Conservation (phyloP, 2,888 invertebrate species). For the Thelaira solivaga region DNA sequence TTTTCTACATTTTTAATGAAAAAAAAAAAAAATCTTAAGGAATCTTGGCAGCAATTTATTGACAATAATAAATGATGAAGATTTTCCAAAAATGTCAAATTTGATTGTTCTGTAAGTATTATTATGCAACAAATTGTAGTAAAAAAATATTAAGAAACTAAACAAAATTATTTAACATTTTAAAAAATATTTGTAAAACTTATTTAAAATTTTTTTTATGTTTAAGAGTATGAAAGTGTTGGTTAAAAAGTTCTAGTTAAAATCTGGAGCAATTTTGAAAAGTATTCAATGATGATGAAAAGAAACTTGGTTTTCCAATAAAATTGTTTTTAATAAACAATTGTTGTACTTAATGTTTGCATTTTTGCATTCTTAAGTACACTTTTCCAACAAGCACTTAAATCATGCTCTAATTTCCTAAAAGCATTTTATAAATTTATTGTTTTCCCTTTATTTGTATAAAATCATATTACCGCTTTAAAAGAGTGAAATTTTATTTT, state of each 20-base stretch:
- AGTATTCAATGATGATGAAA: too few species aligned
- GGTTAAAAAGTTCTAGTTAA: too few species aligned
- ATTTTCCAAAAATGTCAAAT: conserved; percentile 84
- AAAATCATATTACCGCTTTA: neutral
- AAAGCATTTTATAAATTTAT: conserved; percentile 24
- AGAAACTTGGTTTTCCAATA: too few species aligned
- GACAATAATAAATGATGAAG: conserved; percentile 81
- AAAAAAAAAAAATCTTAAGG: conserved; percentile 77
- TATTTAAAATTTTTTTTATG: too few species aligned
- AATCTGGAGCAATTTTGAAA: too few species aligned
- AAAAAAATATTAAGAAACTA: neutral
- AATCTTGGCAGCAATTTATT: conserved; percentile 87
- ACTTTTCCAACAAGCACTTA: neutral
- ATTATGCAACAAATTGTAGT: too few species aligned
- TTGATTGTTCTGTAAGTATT: conserved; percentile 89
- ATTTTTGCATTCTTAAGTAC: neutral
- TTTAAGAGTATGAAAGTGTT: too few species aligned
- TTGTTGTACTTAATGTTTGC: neutral
- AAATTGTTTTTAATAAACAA: too few species aligned
- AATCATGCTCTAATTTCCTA: conserved; percentile 12
- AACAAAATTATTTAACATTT: neutral
- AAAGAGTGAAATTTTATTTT: too few species aligned
- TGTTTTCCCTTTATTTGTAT: conserved; percentile 6
- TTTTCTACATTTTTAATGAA: neutral
- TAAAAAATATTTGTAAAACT: too few species aligned